phyloP scores from a whole-genome alignment of 1,140 invertebrate genomes.

The Drosophila pruinosa region DNA sequence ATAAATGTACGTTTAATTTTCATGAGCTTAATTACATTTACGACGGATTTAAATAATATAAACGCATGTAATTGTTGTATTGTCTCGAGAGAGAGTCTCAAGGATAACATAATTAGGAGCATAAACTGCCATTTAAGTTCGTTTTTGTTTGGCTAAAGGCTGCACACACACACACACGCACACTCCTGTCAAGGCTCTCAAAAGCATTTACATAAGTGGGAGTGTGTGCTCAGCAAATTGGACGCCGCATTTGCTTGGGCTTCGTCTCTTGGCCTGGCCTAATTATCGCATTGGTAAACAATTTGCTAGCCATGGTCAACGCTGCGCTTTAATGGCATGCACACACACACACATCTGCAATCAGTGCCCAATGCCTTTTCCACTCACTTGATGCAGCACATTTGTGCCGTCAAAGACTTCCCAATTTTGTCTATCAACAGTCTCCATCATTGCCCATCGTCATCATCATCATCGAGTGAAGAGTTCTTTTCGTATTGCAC shows the following conservation, averaged over 20 bases:
- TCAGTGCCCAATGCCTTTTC: not conserved
- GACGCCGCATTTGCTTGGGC: constrained; percentile 41
- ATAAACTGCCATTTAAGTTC: constrained; percentile 50
- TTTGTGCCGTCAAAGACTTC: constrained; percentile 30
- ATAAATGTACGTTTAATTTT: constrained; percentile 73
- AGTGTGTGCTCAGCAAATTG: constrained; percentile 65
- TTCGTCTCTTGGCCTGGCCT: constrained; percentile 44
- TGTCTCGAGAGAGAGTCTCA: not conserved
- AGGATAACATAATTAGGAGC: constrained; percentile 63
- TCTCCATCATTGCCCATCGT: constrained; percentile 6
- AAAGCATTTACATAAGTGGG: too few relatives aligned
- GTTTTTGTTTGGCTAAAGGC: constrained; percentile 1
- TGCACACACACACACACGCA: not conserved
- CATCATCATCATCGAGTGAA: not conserved
- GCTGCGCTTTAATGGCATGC: constrained; percentile 63
- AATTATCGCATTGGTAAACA: constrained; percentile 74
- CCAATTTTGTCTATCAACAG: constrained; percentile 25
- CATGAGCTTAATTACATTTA: constrained; percentile 79
- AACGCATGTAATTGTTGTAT: constrained; percentile 62
- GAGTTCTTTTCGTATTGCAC: constrained; percentile 46
- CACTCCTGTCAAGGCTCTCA: not conserved
- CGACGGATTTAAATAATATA: constrained; percentile 72
- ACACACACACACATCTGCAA: constrained; percentile 42
- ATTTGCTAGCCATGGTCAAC: constrained; percentile 34
- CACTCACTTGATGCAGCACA: constrained; percentile 19